Base-by-base conservation (phyloP, 2,113 vertebrate species). In the Campylorhamphus procurvoides region DNA sequence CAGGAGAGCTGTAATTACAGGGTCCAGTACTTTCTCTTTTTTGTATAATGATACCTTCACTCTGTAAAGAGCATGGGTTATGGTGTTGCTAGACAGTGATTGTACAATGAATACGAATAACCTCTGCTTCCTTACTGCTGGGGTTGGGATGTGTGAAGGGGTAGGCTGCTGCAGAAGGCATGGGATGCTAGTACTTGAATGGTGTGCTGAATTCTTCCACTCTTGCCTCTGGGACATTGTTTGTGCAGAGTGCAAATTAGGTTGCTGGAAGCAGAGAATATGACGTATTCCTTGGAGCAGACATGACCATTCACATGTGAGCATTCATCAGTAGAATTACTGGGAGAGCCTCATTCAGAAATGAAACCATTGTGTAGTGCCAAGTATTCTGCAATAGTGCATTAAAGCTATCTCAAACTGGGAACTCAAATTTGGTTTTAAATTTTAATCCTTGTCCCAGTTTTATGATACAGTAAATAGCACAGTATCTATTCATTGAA, bases 71-170 rank as follows among this genome's bases (percentile, higher is more conserved):
- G 44, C 47, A 6, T 4, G 37, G n/a, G 29, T 79, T 40, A n/a
- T 80, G 63, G 24, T 0, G 0, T 13, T 62, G 62, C 29, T 49
- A 66, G 69, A 37, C 42, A 42, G 5, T 29, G 58, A 52, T 1
- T 40, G 39, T 19, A 9, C 15, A 19, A 13, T 4, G 44, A 60
- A 16, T 13, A 7, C 0, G 0, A 46, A 35, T 42, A 53, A 62
- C 27, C 58, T 42, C 33, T 3, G 1, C 47, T 16, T 53, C 42
- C 1, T 24, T 24, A 11, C 7, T 50, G 1, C 29, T 1, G 1
- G 19, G 16, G 23, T 1, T 66, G 63, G 13, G 47, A 20, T 3
- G 18, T 29, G 27, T 25, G 42, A 23, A n/a, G 1, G 3, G 27
- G 23, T 17, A 17, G 33, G 16, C 33, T 33, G 27, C 53, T n/a